Base-by-base conservation (phyloP, 2,888 invertebrate genomes). In the Druceiella hillmani region DNA sequence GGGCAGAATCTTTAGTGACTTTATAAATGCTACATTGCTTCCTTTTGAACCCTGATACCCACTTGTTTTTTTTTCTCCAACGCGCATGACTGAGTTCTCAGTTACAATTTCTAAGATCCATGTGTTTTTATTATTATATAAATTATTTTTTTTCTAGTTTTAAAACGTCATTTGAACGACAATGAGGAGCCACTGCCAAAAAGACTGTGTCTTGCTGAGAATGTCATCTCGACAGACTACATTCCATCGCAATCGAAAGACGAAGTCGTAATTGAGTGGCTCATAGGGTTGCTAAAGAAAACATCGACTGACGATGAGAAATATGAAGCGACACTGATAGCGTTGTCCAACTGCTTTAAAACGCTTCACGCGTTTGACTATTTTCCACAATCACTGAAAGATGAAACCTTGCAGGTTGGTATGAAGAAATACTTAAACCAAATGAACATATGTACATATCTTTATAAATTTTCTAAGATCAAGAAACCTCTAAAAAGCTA, bases 141-240 rank as follows among this genome's bases (percentile, higher is more conserved):
- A n/a, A n/a, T n/a, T 22, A 3, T 16, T 6, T 24, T 13, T 38
- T 27, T 64, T 62, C 20, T 55, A 75, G 75, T 70, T 52, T 49
- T 75, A 26, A 70, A 74, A 48, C 62, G 67, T 2, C 59, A 66
- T 2, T 50, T 75, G 3, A 61, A 66, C 1, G 61, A 69, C 42
- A 57, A 58, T 1, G 50, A 56, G 3, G 66, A 62, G 36, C 65
- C 74, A 0, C 40, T 75, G 4, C 50, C 69, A 0, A 77, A 77
- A 50, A 61, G 76, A 4, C 55, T 76, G 2, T 70, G 74, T 45
- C 56, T 76, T 0, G 76, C 76, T 0, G 71, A 67, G 48, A 76
- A 75, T 55, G 61, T 69, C 2, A 64, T 75, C 3, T 55, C 58
- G 6, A 66, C 70, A 0, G 56, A 65, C 9, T 66, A 74, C 48